These are phyloP conservation scores for Uromys caudimaculatus DNA, from an alignment of 2,797 vertebrate species.

Conservation along the genomic window DNA sequence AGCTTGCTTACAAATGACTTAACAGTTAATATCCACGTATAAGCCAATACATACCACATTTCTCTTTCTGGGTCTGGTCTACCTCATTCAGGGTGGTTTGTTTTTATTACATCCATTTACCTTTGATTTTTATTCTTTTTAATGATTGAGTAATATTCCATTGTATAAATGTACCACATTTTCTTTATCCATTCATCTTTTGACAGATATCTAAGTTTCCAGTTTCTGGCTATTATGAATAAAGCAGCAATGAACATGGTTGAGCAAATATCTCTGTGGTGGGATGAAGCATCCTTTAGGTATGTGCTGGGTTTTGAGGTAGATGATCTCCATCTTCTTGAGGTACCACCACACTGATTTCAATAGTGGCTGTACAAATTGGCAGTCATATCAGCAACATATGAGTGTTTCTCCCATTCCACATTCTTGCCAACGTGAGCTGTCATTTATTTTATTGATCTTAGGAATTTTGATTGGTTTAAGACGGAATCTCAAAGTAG, in stretches of 20 bases:
- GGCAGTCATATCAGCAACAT: neutral
- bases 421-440: neutral
- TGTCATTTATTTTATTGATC: neutral
- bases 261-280: neutral
- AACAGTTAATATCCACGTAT: neutral
- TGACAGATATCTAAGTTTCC: neutral
- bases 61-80: neutral
- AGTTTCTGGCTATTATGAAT: neutral
- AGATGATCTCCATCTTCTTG: neutral
- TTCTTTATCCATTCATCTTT: neutral
- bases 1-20: neutral
- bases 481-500: neutral
- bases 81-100: neutral
- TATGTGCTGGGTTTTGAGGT: neutral
- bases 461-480: neutral
- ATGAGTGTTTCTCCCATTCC: neutral
- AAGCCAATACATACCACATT: neutral
- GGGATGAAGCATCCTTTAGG: neutral
- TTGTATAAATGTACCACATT: neutral
- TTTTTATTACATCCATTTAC: neutral
- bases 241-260: neutral
- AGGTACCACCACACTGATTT: neutral
- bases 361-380: neutral
- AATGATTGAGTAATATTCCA: neutral
- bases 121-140: neutral